A percentile compares a stretch with the other conserved stretches of the same genome.
Evolutionary conservation across 2,888 invertebrate genomes (phyloP).

Genomic region (Vannuccia rotundouncinata): DNA sequence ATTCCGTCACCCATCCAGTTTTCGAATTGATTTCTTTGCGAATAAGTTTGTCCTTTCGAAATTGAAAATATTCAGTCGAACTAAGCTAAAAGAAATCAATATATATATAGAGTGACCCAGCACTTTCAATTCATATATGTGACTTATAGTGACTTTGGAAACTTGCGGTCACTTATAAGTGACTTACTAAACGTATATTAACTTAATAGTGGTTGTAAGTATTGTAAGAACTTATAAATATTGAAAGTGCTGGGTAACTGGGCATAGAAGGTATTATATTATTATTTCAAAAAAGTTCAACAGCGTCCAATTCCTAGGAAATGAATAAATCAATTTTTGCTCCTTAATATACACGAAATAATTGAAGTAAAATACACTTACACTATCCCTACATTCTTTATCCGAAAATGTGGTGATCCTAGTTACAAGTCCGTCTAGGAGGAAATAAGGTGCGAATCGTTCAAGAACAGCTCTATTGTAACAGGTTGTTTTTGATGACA

Average conservation of each 20-base stretch:
- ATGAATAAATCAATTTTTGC: no score
- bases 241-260: no score
- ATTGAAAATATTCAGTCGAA: not conserved
- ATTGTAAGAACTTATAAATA: no score
- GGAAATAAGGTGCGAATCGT: not conserved
- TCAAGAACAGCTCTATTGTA: not conserved
- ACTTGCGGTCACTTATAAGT: no score
- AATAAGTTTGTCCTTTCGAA: not conserved
- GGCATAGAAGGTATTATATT: no score
- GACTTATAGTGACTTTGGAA: no score
- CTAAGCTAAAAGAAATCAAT: not conserved
- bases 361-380: no score
- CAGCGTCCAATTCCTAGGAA: no score
- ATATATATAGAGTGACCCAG: not conserved
- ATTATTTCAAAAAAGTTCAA: no score
- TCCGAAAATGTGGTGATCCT: not conserved
- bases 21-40: not conserved
- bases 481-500: not conserved
- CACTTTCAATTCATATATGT: not conserved
- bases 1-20: conserved; percentile 27
- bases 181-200: no score
- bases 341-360: no score
- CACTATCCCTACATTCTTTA: not conserved
- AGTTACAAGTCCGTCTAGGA: not conserved
- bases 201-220: no score